phyloP scores from a whole-genome alignment of 2,888 invertebrate species.

The Stenichneumon culpator region DNA sequence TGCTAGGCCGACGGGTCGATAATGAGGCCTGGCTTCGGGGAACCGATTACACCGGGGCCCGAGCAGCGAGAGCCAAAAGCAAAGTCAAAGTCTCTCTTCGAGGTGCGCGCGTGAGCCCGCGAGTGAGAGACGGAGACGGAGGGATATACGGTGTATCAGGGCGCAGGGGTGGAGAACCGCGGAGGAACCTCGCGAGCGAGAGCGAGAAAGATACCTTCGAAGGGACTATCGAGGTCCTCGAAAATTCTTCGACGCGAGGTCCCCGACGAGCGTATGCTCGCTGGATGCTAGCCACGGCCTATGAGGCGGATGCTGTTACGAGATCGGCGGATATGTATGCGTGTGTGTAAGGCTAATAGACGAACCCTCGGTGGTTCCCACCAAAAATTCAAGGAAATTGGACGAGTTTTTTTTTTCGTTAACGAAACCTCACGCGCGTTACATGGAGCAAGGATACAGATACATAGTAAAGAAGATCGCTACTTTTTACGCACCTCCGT shows the following conservation, averaged over 20 bases:
- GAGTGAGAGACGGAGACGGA: slow-evolving; percentile 57
- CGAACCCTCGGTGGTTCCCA: slow-evolving; percentile 58
- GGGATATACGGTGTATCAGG: neutral
- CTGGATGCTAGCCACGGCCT: slow-evolving; percentile 36
- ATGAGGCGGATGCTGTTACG: slow-evolving; percentile 50
- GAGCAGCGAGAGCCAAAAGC: slow-evolving; percentile 78
- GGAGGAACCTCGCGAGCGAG: slow-evolving; percentile 50
- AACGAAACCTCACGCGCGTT: neutral
- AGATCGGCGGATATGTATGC: slow-evolving; percentile 29
- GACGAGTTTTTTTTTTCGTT: slow-evolving; percentile 49
- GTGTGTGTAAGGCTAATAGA: slow-evolving; percentile 60
- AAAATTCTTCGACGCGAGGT: slow-evolving; percentile 24
- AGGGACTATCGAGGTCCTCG: slow-evolving; percentile 45
- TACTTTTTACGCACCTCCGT: neutral
- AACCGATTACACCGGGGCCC: slow-evolving; percentile 85
- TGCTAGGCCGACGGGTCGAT: slow-evolving; percentile 85
- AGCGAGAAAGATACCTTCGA: slow-evolving; percentile 52
- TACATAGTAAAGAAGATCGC: neutral
- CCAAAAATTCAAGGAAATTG: slow-evolving; percentile 65
- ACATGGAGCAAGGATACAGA: neutral
- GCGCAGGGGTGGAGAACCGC: slow-evolving; percentile 13
- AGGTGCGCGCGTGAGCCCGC: slow-evolving; percentile 64
- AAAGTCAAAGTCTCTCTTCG: slow-evolving; percentile 69
- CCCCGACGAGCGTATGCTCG: slow-evolving; percentile 6
- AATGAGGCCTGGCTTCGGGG: slow-evolving; percentile 85